These are phyloP conservation scores for Anguilla japonica DNA, from an alignment of 2,113 vertebrate genomes.

Conservation along the genomic window DNA sequence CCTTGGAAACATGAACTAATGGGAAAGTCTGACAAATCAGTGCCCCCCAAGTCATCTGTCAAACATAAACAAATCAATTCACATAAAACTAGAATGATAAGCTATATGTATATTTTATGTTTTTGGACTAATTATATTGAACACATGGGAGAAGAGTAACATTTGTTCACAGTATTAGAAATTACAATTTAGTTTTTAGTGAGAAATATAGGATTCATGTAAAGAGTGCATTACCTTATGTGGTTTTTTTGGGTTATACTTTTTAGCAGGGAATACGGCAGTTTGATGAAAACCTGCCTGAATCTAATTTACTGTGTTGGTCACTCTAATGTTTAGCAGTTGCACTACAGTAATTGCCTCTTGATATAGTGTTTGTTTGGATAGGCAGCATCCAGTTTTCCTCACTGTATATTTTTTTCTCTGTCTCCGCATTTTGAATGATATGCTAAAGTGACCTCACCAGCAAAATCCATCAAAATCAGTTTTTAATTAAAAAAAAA, in stretches of 20 bases:
- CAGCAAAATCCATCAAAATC: background rate
- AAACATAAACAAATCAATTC: background rate
- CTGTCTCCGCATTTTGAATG: background rate
- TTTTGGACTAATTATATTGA: background rate
- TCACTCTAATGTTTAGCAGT: background rate
- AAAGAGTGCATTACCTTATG: background rate
- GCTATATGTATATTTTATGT: background rate
- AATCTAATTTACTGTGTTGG: background rate
- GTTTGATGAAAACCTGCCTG: background rate
- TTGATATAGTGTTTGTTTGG: background rate
- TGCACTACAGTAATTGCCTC: background rate
- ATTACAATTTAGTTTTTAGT: background rate
- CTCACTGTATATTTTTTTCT: background rate
- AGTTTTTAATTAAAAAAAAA: background rate
- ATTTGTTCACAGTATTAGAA: background rate
- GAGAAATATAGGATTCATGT: background rate
- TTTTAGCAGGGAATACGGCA: background rate
- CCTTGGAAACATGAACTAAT: slow-evolving; percentile 17
- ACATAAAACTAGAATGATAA: background rate
- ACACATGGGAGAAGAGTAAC: background rate
- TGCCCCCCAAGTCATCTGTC: background rate
- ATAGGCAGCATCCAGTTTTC: background rate
- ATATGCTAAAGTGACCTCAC: background rate
- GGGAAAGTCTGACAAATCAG: background rate
- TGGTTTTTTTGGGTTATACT: background rate